Conservation (phyloP, 35 echinoderm and acorn worm genomes). For the Strongylocentrotus purpuratus region DNA sequence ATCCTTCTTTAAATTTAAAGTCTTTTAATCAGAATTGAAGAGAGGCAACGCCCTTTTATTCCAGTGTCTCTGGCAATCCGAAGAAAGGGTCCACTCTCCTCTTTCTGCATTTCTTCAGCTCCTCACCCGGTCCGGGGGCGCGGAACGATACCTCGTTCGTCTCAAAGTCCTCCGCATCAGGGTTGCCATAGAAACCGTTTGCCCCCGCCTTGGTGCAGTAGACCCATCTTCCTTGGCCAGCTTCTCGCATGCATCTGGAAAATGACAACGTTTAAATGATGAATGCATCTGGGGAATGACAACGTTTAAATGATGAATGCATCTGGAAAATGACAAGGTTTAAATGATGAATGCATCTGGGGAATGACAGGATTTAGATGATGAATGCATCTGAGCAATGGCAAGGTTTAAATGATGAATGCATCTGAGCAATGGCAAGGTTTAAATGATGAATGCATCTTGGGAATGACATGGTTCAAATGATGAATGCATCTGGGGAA, state of each 20-base stretch:
- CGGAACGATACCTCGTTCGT: slow-evolving; percentile 73
- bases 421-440: no score
- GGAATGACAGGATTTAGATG: no score
- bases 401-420: no score
- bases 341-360: no score
- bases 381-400: no score
- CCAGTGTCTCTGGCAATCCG: slow-evolving; percentile 47
- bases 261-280: background rate
- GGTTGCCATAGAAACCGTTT: slow-evolving; percentile 87
- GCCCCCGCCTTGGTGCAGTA: slow-evolving; percentile 85
- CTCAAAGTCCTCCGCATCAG: slow-evolving; percentile 46
- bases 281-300: no score
- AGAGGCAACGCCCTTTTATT: slow-evolving; percentile 15
- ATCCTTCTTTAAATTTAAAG: background rate
- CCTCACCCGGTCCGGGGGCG: slow-evolving; percentile 59
- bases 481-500: no score
- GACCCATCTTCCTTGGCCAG: slow-evolving; percentile 59
- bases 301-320: no score
- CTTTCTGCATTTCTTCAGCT: slow-evolving; percentile 78
- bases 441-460: no score
- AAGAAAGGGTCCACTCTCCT: slow-evolving; percentile 96
- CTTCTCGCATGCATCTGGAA: slow-evolving; percentile 40
- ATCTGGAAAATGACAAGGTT: no score
- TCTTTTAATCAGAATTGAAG: background rate
- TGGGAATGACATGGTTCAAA: no score